Conservation (phyloP, 23 tunicate species). For the Styela clava region DNA sequence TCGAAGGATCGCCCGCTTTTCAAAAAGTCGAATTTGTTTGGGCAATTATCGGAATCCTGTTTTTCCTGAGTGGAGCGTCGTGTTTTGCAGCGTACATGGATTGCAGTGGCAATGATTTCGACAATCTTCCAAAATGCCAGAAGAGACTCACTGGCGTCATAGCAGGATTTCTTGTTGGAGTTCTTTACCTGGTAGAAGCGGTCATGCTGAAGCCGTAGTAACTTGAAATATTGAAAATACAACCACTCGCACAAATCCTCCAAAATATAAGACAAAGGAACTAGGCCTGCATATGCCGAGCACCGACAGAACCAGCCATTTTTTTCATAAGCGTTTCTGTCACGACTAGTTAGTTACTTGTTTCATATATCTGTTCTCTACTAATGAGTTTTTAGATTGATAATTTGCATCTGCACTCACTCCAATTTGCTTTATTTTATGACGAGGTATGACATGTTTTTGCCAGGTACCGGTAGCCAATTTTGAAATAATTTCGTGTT, state of each 20-base stretch:
- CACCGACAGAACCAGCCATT: no score
- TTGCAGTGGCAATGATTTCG: conserved; percentile 34
- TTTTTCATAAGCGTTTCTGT: no score
- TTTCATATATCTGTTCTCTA: no score
- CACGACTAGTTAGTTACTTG: no score
- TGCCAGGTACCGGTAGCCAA: no score
- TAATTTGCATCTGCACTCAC: no score
- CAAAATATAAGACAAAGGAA: background rate
- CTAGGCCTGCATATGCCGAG: no score
- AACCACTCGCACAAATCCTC: background rate
- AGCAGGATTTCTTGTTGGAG: conserved; percentile 51
- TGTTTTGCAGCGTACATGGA: conserved; percentile 77
- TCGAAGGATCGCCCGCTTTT: no score
- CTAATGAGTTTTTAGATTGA: no score
- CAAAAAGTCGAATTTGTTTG: conserved; percentile 51
- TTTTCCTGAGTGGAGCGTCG: conserved; percentile 52
- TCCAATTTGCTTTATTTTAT: no score
- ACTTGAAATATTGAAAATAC: background rate
- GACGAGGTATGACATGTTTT: no score
- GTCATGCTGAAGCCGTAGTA: conserved; percentile 2
- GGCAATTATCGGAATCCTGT: conserved; percentile 39
- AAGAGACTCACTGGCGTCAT: conserved; percentile 56
- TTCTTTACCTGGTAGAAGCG: conserved; percentile 61
- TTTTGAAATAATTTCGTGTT: no score
- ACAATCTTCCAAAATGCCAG: conserved; percentile 15